A percentile compares a stretch with the other conserved stretches of the same genome.
phyloP scores from a whole-genome alignment of 2,113 vertebrate species.

The Cardinalis cardinalis region DNA sequence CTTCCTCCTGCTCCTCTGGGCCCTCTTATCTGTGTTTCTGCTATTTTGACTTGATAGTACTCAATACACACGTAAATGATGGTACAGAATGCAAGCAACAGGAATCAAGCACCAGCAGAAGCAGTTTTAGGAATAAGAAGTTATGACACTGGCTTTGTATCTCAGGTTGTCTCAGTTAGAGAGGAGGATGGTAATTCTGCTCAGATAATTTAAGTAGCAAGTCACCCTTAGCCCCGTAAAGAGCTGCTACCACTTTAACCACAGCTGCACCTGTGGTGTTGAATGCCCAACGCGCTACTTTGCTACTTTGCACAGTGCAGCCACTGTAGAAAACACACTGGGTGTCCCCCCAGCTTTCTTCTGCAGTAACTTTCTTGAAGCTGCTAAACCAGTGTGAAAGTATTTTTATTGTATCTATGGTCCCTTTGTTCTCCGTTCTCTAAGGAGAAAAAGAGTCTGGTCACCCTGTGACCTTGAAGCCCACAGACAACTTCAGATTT shows the following conservation, averaged over 20 bases:
- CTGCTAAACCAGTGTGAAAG: background rate
- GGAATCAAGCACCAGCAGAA: background rate
- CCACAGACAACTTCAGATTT: background rate
- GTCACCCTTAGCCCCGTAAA: background rate
- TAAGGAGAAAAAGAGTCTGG: background rate
- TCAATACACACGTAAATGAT: background rate
- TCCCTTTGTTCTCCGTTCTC: conserved; percentile 6
- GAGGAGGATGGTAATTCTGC: background rate
- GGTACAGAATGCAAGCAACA: background rate
- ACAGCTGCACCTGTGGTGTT: background rate
- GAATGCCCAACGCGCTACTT: fast-evolving
- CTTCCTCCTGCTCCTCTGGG: background rate
- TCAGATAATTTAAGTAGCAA: background rate
- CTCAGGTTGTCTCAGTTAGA: background rate
- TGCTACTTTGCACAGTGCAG: background rate
- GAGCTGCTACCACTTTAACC: background rate
- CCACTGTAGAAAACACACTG: background rate
- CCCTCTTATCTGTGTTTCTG: background rate
- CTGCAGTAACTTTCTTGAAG: background rate
- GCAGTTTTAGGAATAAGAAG: background rate
- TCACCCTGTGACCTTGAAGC: background rate
- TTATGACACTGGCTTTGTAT: background rate
- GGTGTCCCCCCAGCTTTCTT: background rate
- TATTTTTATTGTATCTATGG: background rate
- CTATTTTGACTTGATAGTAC: background rate